phyloP scores from a whole-genome alignment of 2,797 vertebrate genomes.

The Salarias fasciatus region DNA sequence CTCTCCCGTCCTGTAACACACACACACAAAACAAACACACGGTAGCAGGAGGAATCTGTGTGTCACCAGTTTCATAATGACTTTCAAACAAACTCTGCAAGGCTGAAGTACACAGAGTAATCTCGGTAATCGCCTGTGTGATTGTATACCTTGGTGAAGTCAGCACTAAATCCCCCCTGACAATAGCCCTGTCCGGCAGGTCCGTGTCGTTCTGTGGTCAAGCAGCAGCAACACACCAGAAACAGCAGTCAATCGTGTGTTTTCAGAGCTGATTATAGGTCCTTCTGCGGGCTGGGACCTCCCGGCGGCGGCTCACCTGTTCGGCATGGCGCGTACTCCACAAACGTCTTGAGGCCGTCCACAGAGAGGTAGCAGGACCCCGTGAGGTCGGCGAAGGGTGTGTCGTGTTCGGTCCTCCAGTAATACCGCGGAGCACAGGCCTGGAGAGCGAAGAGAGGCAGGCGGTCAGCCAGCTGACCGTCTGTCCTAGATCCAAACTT shows the following conservation, averaged over 20 bases:
- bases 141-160: slow-evolving; percentile 87
- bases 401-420: slow-evolving; percentile 86
- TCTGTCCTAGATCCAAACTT: no score
- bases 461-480: neutral
- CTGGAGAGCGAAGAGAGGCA: slow-evolving; percentile 45
- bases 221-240: slow-evolving; percentile 32
- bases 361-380: slow-evolving; percentile 90
- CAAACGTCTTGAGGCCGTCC: slow-evolving; percentile 83
- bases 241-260: slow-evolving; percentile 13
- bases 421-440: slow-evolving; percentile 88
- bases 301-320: slow-evolving; percentile 82
- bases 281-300: no score
- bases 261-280: neutral
- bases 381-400: slow-evolving; percentile 80
- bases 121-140: neutral
- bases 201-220: slow-evolving; percentile 79
- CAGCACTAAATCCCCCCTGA: slow-evolving; percentile 91
- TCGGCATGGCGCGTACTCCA: slow-evolving; percentile 90
- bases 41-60: slow-evolving; percentile 27
- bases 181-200: slow-evolving; percentile 89
- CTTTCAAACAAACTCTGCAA: slow-evolving; percentile 40
- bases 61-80: slow-evolving; percentile 21
- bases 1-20: slow-evolving; percentile 83
- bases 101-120: slow-evolving; percentile 24
- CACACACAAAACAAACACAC: slow-evolving; percentile 28